Conservation (phyloP, 1,140 invertebrate species). For the Spodoptera litura region DNA sequence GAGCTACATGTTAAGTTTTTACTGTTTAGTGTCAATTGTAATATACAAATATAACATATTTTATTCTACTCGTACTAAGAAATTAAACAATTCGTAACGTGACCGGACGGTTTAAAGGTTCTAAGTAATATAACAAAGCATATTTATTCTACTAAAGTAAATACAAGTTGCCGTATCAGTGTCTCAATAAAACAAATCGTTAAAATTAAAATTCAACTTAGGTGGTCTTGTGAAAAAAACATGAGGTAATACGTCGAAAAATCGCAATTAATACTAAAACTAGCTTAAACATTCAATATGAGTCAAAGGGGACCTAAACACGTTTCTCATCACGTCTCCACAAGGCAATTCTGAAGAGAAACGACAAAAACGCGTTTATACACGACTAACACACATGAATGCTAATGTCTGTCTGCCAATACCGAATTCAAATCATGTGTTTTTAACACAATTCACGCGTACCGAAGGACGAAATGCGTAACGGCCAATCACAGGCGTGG, state of each 20-base stretch:
- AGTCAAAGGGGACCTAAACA: constrained; percentile 30
- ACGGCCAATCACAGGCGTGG: constrained; percentile 53
- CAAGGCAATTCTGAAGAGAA: constrained; percentile 74
- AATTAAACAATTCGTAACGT: no score
- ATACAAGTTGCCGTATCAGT: no score
- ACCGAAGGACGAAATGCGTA: constrained; percentile 77
- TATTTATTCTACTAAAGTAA: no score
- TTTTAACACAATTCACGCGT: constrained; percentile 69
- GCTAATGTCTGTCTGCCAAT: constrained; percentile 61
- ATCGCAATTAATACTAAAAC: constrained; percentile 31
- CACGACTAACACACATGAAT: constrained; percentile 69
- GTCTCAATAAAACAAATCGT: no score
- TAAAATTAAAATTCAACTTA: constrained; percentile 1
- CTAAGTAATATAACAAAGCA: no score
- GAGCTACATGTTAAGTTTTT: no score
- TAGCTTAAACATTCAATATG: constrained; percentile 36
- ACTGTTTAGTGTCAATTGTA: no score
- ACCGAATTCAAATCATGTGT: constrained; percentile 76
- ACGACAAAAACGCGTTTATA: constrained; percentile 80
- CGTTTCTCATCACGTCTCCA: constrained; percentile 71
- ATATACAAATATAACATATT: no score
- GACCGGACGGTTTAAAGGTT: no score
- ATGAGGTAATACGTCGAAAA: constrained; percentile 13
- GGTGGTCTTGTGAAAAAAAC: constrained; percentile 11
- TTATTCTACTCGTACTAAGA: no score